Evolutionary conservation across 1,140 invertebrate species (phyloP), one percentile per base, ranked within the genome.

Genomic region (Pseudomyrmex dendroicus): DNA sequence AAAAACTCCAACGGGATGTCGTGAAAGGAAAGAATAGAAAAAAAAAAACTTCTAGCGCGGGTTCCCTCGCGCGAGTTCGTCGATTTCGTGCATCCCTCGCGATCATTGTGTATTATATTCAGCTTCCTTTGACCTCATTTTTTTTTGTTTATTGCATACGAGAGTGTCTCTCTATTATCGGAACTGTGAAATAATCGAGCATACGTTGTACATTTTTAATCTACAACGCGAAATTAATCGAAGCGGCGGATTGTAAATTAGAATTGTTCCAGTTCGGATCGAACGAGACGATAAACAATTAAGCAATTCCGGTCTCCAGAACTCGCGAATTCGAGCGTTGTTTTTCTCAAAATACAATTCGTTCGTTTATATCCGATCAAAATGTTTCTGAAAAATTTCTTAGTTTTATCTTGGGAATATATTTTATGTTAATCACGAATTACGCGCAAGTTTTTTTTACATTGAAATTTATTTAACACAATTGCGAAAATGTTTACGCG

Each of bases 121-220:
- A 52, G 50, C 9, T 52, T 35, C 50, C 50, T 52, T 52, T 52
- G 50, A 52, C 10, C 9, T 52, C 50, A 52, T 12, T 13, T 35
- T 35, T 35, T 35, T 35, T 35, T 5, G 0, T 44, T 10, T 50
- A 78, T 63, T 64, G 82, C 57, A 61, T n/a, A 10, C 48, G 62
- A 7, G 48, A 73, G 61, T 82, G 48, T 59, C 66, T 64, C 52
- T 57, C 68, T 61, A 22, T 83, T 54, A 9, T 54, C 48, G 72
- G 20, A 78, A 35, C 5, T 72, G 84, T 76, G 74, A 88, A 88
- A 74, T 84, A 89, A 80, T 57, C 74, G 84, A 84, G 80, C 72
- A 80, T 84, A 62, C 62, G 12, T 87, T 70, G 48, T 88, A 89
- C 84, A 64, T 73, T 82, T 88, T 54, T 17, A 17, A 12, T n/a